A percentile compares a stretch with the other conserved stretches of the same genome.
These are phyloP conservation scores for Yponomeuta plumbellus DNA, from an alignment of 2,888 invertebrate genomes.

Conservation along the genomic window DNA sequence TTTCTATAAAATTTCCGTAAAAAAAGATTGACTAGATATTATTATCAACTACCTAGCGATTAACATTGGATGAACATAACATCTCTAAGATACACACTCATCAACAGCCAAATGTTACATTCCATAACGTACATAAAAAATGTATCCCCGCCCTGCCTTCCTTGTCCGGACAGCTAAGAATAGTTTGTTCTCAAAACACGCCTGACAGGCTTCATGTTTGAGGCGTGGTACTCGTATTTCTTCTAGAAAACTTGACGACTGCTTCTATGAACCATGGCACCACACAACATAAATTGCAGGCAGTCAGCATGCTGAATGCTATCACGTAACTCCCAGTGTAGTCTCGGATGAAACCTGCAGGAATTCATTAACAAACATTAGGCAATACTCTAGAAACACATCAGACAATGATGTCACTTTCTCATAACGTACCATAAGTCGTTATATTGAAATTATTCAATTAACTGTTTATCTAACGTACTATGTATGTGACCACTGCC, in stretches of 20 bases:
- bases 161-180: not conserved
- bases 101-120: not conserved
- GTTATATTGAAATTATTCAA: not conserved
- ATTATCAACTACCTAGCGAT: not conserved
- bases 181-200: not conserved
- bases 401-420: not conserved
- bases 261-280: slow-evolving; percentile 79
- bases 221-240: slow-evolving; percentile 24
- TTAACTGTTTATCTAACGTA: no score
- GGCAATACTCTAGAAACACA: not conserved
- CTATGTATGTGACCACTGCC: no score
- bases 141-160: not conserved
- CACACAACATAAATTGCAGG: slow-evolving; percentile 76
- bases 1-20: not conserved
- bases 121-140: not conserved
- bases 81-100: not conserved
- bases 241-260: slow-evolving; percentile 38
- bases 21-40: not conserved
- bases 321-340: slow-evolving; percentile 77
- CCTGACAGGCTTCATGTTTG: slow-evolving; percentile 18
- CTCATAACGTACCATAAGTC: not conserved
- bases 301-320: slow-evolving; percentile 77
- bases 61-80: not conserved
- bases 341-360: slow-evolving; percentile 78
- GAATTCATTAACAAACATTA: slow-evolving; percentile 18